A percentile compares a stretch with the other conserved stretches of the same genome.
Evolutionary conservation across 1,140 invertebrate species (phyloP).

Genomic region (Melitaea cinxia): DNA sequence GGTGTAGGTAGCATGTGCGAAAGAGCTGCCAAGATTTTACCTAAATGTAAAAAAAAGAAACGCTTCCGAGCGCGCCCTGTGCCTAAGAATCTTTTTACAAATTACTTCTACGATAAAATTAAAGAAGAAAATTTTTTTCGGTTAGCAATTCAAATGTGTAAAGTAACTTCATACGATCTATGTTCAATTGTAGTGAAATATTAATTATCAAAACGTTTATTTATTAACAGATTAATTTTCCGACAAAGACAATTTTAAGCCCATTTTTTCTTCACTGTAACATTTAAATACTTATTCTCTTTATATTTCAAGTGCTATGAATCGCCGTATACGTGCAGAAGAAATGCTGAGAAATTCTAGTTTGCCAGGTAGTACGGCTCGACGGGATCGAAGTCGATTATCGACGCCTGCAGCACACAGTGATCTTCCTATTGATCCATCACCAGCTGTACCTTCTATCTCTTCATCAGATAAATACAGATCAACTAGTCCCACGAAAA

Average conservation of each 20-base stretch:
- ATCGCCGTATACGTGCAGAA: conserved; percentile 85
- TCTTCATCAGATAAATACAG: conserved; percentile 57
- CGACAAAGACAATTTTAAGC: too few relatives aligned
- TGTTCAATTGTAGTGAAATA: too few relatives aligned
- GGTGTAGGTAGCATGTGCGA: conserved; percentile 75
- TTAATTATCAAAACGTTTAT: too few relatives aligned
- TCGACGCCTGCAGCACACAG: conserved; percentile 66
- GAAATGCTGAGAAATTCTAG: conserved; percentile 86
- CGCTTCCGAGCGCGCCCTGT: conserved; percentile 86
- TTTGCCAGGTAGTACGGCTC: conserved; percentile 86
- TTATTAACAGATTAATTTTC: too few relatives aligned
- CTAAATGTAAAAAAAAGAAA: conserved; percentile 70
- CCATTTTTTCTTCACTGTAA: background rate
- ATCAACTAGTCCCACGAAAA: conserved; percentile 56
- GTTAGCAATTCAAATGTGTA: conserved; percentile 58
- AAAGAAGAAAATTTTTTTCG: conserved; percentile 87
- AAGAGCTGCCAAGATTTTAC: conserved; percentile 49
- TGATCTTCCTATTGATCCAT: conserved; percentile 70
- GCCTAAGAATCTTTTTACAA: conserved; percentile 86
- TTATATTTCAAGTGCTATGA: conserved; percentile 71
- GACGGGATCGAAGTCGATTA: conserved; percentile 81
- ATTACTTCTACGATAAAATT: conserved; percentile 86
- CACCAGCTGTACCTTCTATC: conserved; percentile 62
- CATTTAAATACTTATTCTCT: background rate
- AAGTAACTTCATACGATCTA: too few relatives aligned